Conservation (phyloP, 2,113 vertebrate species). For the Romanogobio albipinnatus region DNA sequence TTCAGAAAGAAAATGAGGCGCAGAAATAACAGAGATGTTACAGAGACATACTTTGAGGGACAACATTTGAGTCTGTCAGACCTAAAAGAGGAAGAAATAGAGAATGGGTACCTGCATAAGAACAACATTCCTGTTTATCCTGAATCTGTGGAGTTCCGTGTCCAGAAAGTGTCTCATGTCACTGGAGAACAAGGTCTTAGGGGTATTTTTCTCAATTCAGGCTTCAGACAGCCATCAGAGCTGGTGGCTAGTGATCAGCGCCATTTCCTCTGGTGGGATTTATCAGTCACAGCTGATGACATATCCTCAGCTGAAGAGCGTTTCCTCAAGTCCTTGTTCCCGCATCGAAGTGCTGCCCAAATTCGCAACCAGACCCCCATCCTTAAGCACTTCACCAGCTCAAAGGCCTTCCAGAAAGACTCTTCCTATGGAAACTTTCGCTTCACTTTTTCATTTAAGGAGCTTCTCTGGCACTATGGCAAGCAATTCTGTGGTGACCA, state of each 20-base stretch:
- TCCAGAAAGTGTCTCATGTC: slow-evolving; percentile 36
- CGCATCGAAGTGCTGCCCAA: background rate
- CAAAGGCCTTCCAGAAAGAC: slow-evolving; percentile 33
- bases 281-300: slow-evolving; percentile 10
- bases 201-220: background rate
- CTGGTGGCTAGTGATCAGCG: background rate
- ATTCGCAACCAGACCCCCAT: background rate
- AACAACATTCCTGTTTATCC: slow-evolving; percentile 30
- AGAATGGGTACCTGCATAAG: background rate
- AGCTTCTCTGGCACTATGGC: slow-evolving; percentile 31
- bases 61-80: slow-evolving; percentile 27
- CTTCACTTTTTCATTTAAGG: slow-evolving; percentile 31
- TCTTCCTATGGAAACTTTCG: slow-evolving; percentile 51
- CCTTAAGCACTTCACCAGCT: slow-evolving; percentile 30
- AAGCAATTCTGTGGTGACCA: background rate
- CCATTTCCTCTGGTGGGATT: slow-evolving; percentile 13
- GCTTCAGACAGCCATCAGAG: background rate
- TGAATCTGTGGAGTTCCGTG: slow-evolving; percentile 9
- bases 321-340: background rate
- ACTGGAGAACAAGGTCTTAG: slow-evolving; percentile 2
- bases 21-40: background rate
- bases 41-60: background rate
- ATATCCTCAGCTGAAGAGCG: background rate
- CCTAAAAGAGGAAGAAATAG: background rate
- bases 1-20: slow-evolving; percentile 25